These are phyloP conservation scores for Xiphorhynchus erythropygius DNA, from an alignment of 2,797 vertebrate genomes.

Conservation along the genomic window DNA sequence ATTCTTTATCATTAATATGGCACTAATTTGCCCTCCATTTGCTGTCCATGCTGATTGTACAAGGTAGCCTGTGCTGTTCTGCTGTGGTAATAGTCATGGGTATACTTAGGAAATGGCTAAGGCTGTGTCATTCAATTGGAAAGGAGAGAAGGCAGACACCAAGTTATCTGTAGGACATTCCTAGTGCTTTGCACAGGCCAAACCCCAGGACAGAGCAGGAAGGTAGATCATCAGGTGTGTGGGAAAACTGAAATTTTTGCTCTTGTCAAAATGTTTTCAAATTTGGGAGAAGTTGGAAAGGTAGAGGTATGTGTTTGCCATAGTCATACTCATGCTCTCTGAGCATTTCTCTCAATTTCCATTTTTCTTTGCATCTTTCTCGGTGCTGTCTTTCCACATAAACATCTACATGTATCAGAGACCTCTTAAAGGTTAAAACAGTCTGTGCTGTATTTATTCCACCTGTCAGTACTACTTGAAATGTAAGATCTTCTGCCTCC, in stretches of 20 bases:
- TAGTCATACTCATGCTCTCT: not conserved
- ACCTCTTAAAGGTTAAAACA: conserved; percentile 13
- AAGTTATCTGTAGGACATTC: not conserved
- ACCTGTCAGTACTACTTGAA: not conserved
- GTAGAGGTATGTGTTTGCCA: not conserved
- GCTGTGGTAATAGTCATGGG: not conserved
- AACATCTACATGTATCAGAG: not conserved
- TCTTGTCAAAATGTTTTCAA: not conserved
- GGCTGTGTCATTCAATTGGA: not conserved
- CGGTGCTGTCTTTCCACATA: not conserved
- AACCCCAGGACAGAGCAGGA: not conserved
- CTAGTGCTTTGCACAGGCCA: not conserved
- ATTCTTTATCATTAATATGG: not conserved
- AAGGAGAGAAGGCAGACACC: not conserved
- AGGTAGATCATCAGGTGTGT: rapidly evolving
- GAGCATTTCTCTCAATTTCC: not conserved
- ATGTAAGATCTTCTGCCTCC: not conserved
- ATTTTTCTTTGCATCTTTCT: not conserved
- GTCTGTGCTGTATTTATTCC: not conserved
- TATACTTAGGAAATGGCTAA: not conserved
- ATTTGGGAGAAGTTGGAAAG: not conserved
- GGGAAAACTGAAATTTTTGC: not conserved
- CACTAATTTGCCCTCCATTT: not conserved
- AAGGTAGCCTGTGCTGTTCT: not conserved
- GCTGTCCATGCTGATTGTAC: not conserved